Evolutionary conservation across 1,140 invertebrate species (phyloP).

Genomic region (Temnothorax curvispinosus): DNA sequence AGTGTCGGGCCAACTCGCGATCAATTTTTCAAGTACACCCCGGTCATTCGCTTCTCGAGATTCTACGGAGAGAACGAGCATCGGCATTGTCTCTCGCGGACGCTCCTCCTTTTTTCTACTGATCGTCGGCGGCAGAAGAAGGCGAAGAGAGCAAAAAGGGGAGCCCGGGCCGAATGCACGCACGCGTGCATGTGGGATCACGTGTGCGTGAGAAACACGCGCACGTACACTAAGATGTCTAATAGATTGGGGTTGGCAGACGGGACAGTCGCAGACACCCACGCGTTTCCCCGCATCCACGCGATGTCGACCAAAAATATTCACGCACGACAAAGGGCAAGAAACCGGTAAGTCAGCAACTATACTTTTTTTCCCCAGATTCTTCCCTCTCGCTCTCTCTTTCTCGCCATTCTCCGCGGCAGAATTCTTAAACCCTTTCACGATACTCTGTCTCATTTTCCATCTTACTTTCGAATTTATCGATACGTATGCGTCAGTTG

Average conservation of each 20-base stretch:
- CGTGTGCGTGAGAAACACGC: constrained; percentile 52
- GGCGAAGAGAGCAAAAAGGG: constrained; percentile 52
- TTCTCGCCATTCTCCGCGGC: constrained; percentile 27
- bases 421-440: constrained; percentile 19
- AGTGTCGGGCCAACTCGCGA: constrained; percentile 45
- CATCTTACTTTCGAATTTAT: constrained; percentile 22
- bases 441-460: not conserved
- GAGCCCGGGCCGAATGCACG: constrained; percentile 38
- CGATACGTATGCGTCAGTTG: not conserved
- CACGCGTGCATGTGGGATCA: constrained; percentile 33
- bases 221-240: constrained; percentile 60
- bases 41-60: constrained; percentile 57
- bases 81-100: constrained; percentile 57
- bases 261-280: constrained; percentile 72
- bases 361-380: constrained; percentile 68
- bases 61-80: constrained; percentile 45
- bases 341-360: constrained; percentile 75
- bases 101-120: not conserved
- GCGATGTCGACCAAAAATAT: constrained; percentile 76
- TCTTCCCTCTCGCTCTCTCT: constrained; percentile 65
- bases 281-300: constrained; percentile 75
- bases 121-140: constrained; percentile 56
- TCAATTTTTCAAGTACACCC: constrained; percentile 58
- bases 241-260: constrained; percentile 76
- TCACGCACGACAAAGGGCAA: constrained; percentile 77